Conservation (phyloP, 2,797 vertebrate species). For the Leptoclinus maculatus region DNA sequence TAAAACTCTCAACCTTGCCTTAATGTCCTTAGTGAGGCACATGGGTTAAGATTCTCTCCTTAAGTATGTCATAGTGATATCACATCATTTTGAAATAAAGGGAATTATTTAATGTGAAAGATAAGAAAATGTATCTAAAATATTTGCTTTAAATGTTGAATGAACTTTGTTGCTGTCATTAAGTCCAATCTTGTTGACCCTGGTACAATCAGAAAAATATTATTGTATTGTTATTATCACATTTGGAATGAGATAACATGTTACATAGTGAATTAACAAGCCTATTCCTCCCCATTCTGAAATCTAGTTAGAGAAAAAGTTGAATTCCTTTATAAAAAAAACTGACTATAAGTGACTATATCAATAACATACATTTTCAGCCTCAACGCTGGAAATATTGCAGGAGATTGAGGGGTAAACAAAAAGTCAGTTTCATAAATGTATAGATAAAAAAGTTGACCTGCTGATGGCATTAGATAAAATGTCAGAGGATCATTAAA, state of each 20-base stretch:
- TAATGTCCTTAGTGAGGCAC: too few species aligned
- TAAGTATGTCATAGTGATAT: too few species aligned
- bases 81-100: not conserved
- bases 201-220: not conserved
- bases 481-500: not conserved
- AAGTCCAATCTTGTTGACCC: not conserved
- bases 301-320: not conserved
- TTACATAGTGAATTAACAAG: not conserved
- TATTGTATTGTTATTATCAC: not conserved
- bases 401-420: not conserved
- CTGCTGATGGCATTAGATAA: not conserved
- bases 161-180: not conserved
- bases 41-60: not conserved
- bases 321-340: not conserved
- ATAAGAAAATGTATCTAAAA: not conserved
- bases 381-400: not conserved
- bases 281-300: not conserved
- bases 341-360: not conserved
- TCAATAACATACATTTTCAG: not conserved
- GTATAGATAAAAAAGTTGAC: not conserved
- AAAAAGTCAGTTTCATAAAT: constrained; percentile 2
- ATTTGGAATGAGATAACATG: too few species aligned
- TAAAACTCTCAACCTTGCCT: too few species aligned
- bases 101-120: not conserved
- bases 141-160: not conserved